Evolutionary conservation across 2,888 invertebrate genomes (phyloP).

Genomic region (Lycaena phlaeas): DNA sequence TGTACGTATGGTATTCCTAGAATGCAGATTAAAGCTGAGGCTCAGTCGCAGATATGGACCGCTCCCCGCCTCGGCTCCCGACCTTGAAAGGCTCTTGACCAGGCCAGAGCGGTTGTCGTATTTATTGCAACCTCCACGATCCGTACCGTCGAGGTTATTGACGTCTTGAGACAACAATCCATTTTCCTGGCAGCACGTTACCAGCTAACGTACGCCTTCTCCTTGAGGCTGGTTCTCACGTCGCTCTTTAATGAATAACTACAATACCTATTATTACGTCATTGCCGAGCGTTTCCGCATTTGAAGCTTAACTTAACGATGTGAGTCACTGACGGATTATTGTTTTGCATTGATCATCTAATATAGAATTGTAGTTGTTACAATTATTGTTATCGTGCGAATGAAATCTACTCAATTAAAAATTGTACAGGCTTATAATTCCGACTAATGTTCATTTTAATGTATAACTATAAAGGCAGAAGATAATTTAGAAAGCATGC

Average conservation of each 20-base stretch:
- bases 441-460: no score
- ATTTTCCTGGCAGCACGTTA: constrained; percentile 45
- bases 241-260: constrained; percentile 62
- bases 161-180: constrained; percentile 50
- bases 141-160: constrained; percentile 70
- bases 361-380: constrained; percentile 4
- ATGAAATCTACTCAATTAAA: no score
- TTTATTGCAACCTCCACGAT: constrained; percentile 72
- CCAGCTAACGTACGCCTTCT: constrained; percentile 48
- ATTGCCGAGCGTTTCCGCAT: constrained; percentile 67
- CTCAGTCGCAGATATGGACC: constrained; percentile 56
- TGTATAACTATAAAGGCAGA: no score
- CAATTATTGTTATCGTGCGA: no score
- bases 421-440: no score
- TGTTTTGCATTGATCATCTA: constrained; percentile 25
- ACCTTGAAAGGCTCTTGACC: constrained; percentile 74
- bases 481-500: no score
- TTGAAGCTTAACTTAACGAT: constrained; percentile 59
- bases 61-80: constrained; percentile 67
- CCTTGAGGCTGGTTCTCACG: constrained; percentile 66
- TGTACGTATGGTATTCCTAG: no score
- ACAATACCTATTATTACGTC: constrained; percentile 71
- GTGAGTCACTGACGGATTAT: constrained; percentile 62
- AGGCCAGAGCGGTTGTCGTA: constrained; percentile 65
- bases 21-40: constrained; percentile 46